Evolutionary conservation across 1,140 invertebrate species (phyloP).

Genomic region (Oryctes rhinoceros): DNA sequence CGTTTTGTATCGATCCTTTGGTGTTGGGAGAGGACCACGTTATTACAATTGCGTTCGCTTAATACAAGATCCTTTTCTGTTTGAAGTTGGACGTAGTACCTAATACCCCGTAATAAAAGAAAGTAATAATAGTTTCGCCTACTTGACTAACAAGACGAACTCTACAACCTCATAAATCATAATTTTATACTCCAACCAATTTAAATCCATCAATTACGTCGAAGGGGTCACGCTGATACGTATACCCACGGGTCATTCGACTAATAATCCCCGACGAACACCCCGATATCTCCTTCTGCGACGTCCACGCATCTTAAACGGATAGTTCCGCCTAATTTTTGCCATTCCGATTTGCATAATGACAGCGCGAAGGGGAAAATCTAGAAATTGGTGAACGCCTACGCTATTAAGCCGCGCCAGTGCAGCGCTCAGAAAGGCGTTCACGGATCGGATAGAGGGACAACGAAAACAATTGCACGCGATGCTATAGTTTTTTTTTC

Average conservation of each 20-base stretch:
- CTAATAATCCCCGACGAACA: neutral
- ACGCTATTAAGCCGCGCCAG: slow-evolving; percentile 7
- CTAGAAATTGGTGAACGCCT: slow-evolving; percentile 7
- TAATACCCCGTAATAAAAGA: too few relatives aligned
- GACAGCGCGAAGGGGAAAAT: slow-evolving; percentile 10
- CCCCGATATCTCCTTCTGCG: neutral
- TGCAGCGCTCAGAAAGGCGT: neutral
- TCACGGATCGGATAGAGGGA: neutral
- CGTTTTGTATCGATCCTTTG: too few relatives aligned
- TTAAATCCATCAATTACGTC: neutral
- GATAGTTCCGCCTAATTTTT: slow-evolving; percentile 34
- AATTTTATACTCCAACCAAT: neutral
- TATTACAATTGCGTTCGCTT: too few relatives aligned
- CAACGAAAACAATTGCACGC: slow-evolving; percentile 32
- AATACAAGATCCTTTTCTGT: too few relatives aligned
- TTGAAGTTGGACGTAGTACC: too few relatives aligned
- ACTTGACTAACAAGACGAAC: neutral
- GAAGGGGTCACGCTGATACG: neutral
- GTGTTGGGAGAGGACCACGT: too few relatives aligned
- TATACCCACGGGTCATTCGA: neutral
- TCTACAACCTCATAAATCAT: slow-evolving; percentile 5
- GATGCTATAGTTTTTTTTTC: slow-evolving; percentile 2
- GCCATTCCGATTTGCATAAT: slow-evolving; percentile 28
- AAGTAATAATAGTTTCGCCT: neutral
- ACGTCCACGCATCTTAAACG: slow-evolving; percentile 18